Evolutionary conservation across 1,140 invertebrate genomes (phyloP).

Genomic region (Drosophila azteca): DNA sequence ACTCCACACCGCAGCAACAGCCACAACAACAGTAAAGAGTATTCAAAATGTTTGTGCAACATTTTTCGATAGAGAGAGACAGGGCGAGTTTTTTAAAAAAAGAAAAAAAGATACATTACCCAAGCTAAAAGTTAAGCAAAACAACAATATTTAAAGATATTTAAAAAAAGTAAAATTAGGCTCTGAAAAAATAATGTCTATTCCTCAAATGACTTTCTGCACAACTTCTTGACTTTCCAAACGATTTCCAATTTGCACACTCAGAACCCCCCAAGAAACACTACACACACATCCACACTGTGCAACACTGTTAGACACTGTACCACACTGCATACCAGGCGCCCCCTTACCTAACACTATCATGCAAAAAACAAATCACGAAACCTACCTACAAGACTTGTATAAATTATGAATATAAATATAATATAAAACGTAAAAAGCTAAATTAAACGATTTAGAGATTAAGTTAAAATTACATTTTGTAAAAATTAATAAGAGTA

Average conservation of each 20-base stretch:
- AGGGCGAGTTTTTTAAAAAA: slow-evolving; percentile 38
- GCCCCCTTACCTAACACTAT: slow-evolving; percentile 23
- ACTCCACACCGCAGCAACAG: slow-evolving; percentile 14
- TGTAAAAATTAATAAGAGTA: slow-evolving; percentile 77
- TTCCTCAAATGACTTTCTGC: slow-evolving; percentile 50
- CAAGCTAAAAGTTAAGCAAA: slow-evolving; percentile 62
- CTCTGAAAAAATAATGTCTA: slow-evolving; percentile 43
- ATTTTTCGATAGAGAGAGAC: slow-evolving; percentile 45
- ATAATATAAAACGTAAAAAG: slow-evolving; percentile 34
- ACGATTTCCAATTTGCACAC: slow-evolving; percentile 54
- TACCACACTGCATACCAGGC: slow-evolving; percentile 26
- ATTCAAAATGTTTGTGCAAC: slow-evolving; percentile 76
- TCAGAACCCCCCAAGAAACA: slow-evolving; percentile 46
- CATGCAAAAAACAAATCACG: slow-evolving; percentile 65
- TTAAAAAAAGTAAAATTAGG: slow-evolving; percentile 49
- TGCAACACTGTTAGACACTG: slow-evolving; percentile 11
- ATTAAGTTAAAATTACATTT: slow-evolving; percentile 75
- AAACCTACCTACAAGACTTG: slow-evolving; percentile 82
- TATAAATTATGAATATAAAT: slow-evolving; percentile 64
- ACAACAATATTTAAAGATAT: slow-evolving; percentile 49
- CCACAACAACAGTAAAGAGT: slow-evolving; percentile 32
- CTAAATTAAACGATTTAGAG: slow-evolving; percentile 64
- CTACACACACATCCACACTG: slow-evolving; percentile 33
- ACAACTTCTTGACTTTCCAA: slow-evolving; percentile 63
- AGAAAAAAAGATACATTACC: slow-evolving; percentile 21